Base-by-base conservation (phyloP, 2,888 invertebrate species). In the Tromatobia lineatoria region DNA sequence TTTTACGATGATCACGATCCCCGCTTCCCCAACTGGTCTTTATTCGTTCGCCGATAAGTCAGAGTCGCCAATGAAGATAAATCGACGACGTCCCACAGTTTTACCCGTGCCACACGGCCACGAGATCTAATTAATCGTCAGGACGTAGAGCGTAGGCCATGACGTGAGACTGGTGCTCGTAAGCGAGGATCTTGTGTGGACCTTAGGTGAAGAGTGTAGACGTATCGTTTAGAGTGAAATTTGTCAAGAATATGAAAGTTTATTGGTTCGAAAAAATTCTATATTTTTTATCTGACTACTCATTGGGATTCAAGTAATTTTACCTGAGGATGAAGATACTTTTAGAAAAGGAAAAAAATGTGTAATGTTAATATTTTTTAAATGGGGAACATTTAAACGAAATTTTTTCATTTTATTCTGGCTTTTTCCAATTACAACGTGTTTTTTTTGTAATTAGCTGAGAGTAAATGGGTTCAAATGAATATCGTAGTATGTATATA, bases 61-160 rank as follows among this genome's bases (percentile, higher is more conserved):
- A 18, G 86, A 85, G 90, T 87, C 87, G 85, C 86, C 89, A 91
- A 92, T 91, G 91, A 91, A 92, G 92, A 92, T 91, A 92, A 92
- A 92, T 92, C 88, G 91, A 88, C 83, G 86, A 76, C 86, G 86
- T 85, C 86, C 86, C 88, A 76, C 88, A 88, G 87, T 90, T 91
- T 89, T 90, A 88, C 88, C 85, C 66, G 18, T 42, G 45, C 59
- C 66, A 25, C 74, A 59, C 70, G 45, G 71, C 71, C 82, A 88
- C 87, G 64, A 67, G 66, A 77, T 80, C 87, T 91, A 91, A 92
- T 92, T 92, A 92, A 92, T 92, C 89, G 90, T 89, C 82, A 57
- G 61, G 47, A n/a, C 69, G 71, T 66, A 76, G 64, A 71, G 61
- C 52, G 54, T 47, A 67, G 57, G 74, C 74, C 18, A 73, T 57